Evolutionary conservation across 2,888 invertebrate species (phyloP), one percentile per base, ranked within the genome.

Genomic region (Drosophila kambysellisi): DNA sequence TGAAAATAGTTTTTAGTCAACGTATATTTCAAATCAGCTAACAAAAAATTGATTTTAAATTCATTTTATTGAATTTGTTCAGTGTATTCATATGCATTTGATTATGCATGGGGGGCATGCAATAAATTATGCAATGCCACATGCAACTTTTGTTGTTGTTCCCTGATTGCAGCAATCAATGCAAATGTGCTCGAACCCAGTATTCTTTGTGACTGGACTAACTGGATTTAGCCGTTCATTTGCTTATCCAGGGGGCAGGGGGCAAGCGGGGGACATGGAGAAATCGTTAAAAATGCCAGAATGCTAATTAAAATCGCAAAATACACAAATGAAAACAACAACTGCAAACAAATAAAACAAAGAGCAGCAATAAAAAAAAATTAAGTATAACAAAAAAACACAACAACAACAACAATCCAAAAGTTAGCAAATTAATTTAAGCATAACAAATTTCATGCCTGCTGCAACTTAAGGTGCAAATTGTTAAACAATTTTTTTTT

Each of bases 141-240:
- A 50, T 54, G 53, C 54, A 50, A 30, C 32, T 25, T 20, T 61
- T 56, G 35, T 48, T 56, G 35, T 48, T 48, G 30, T 52, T 66
- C 53, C 60, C 52, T 60, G 76, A 64, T 76, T 76, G 61, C 56
- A 35, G 61, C 68, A 75, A 83, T 86, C 83, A 81, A 80, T 86
- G 83, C 81, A 80, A 80, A 82, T 73, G 53, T 37, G 56, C 61
- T 41, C 54, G 37, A 35, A 11, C 25, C 61, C 29, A 57, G 30
- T 15, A 2, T 46, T 46, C 58, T 25, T 25, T n/a, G 53, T n/a
- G 20, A 33, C 6, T 37, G 29, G 30, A 62, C 54, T 54, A 70
- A 70, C 59, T 72, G 72, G 70, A 59, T 70, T 72, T 60, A 41
- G 50, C 50, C 50, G 30, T 63, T 51, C 41, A 56, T 46, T 53